Conservation (phyloP, 2,797 vertebrate species). For the Allobates femoralis region DNA sequence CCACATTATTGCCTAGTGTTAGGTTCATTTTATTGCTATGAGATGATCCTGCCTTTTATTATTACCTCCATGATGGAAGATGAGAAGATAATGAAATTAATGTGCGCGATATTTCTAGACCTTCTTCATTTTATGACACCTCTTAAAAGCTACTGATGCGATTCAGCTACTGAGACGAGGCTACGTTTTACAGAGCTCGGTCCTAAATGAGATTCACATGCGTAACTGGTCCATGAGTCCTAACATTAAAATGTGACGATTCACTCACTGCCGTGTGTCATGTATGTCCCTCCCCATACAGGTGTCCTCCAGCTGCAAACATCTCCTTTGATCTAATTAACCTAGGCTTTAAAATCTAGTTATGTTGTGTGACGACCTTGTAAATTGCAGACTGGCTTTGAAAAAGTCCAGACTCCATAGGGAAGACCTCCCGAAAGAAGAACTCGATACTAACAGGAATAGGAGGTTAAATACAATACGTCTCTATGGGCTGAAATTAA, state of each 20-base stretch:
- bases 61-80: not conserved
- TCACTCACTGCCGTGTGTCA: not conserved
- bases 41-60: conserved; percentile 1
- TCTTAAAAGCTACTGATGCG: conserved; percentile 21
- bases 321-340: conserved; percentile 47
- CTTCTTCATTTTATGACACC: conserved; percentile 10
- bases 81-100: conserved; percentile 25
- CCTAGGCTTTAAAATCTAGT: not conserved
- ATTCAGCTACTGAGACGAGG: conserved; percentile 4
- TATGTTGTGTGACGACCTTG: conserved; percentile 48
- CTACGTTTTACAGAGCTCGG: conserved; percentile 1
- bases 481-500: conserved; percentile 32
- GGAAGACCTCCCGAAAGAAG: conserved; percentile 4
- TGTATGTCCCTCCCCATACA: not conserved
- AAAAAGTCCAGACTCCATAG: conserved; percentile 45
- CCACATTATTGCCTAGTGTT: not conserved
- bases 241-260: not conserved
- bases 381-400: conserved; percentile 34
- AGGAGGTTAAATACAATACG: not conserved
- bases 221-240: not conserved
- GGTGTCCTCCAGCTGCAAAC: conserved; percentile 42
- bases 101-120: not conserved
- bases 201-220: conserved; percentile 8
- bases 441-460: conserved; percentile 46
- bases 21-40: not conserved